Evolutionary conservation across 2,888 invertebrate species (phyloP), one percentile per base, ranked within the genome.

Genomic region (Xestobium rufovillosum): DNA sequence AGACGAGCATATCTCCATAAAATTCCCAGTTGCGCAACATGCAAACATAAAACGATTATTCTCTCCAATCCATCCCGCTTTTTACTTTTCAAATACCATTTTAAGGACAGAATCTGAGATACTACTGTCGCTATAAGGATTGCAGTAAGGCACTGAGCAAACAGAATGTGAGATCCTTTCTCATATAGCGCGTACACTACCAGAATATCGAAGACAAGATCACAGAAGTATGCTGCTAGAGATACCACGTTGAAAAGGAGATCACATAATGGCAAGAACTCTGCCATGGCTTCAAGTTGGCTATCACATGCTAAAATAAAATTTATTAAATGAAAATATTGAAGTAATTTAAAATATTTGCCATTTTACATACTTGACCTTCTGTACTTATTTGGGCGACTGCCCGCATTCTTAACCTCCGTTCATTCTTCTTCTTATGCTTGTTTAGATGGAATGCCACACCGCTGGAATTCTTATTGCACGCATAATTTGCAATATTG

Each of bases 211-310:
- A 90, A 90, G 4, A 89, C 87, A 44, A 88, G 80, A 71, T 89
- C 88, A 71, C 89, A 89, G 67, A 90, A 90, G 63, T 90, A 89
- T 14, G 85, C 85, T 39, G 87, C 87, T 50, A 90, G 69, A 31
- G 89, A 89, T 53, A 89, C 87, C 62, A 90, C 84, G 68, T 90
- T 90, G 72, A 90, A 90, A 31, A 90, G 72, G 47, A 89, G 83
- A 70, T 90, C 90, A 74, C 90, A 90, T 61, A 90, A 75, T 50
- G 89, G 89, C 66, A 90, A 73, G 66, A 89, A 89, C 72, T 90
- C 88, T 67, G 80, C 79, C 82, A 75, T 75, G 55, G 53, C 59
- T 60, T 47, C 41, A 26, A 35, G 38, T 48, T 45, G 42, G 50
- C 60, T 60, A 61, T 63, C 55, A 54, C 63, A 63, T 64, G 48